These are phyloP conservation scores for Myotis planiceps DNA, from an alignment of 2,797 vertebrate species.

Conservation along the genomic window DNA sequence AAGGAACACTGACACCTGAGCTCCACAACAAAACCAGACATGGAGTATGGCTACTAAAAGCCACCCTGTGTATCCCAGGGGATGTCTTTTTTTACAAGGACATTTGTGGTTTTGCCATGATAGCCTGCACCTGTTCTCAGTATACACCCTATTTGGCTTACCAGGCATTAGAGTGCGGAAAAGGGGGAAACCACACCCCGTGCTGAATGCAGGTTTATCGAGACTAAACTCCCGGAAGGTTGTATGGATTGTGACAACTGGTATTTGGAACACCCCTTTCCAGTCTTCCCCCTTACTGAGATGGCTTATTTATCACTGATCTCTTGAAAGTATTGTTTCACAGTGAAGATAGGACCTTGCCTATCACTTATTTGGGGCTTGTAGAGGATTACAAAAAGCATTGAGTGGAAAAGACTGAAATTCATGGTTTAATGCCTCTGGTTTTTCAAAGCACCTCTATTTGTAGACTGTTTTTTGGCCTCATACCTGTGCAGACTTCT, in stretches of 20 bases:
- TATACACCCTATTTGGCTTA: not conserved
- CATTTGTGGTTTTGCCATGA: fast-evolving
- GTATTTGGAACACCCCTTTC: not conserved
- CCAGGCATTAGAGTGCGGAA: not conserved
- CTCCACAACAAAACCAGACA: not conserved
- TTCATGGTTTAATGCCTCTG: fast-evolving
- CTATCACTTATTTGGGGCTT: fast-evolving
- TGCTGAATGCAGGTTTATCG: not conserved
- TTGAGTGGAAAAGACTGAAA: too few species aligned
- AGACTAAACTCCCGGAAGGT: not conserved
- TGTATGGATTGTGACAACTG: not conserved
- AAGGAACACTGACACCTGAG: not conserved
- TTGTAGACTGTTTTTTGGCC: too few species aligned
- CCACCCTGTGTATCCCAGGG: not conserved
- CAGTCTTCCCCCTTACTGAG: fast-evolving
- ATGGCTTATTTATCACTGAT: too few species aligned
- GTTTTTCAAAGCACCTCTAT: not conserved
- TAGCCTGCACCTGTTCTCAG: not conserved
- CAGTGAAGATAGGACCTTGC: not conserved
- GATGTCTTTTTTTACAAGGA: not conserved
- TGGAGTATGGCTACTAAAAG: fast-evolving
- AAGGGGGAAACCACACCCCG: not conserved
- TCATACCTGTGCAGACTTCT: too few species aligned
- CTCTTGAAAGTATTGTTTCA: not conserved
- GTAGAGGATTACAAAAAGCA: not conserved